Conservation (phyloP, 2,888 invertebrate species). For the Nomada fabriciana region DNA sequence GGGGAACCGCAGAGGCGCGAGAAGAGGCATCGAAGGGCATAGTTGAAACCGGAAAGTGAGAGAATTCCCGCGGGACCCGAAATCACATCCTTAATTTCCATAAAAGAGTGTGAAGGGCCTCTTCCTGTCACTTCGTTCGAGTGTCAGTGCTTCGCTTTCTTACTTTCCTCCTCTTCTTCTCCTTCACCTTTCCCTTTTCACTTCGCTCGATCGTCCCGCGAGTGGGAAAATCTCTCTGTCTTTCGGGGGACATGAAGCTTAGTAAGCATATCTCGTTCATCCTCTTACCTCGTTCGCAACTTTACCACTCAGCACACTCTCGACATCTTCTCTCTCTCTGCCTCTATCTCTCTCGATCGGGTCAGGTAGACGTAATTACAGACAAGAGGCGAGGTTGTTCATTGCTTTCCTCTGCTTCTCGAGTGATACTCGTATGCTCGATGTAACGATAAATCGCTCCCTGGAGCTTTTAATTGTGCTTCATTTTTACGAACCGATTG, state of each 20-base stretch:
- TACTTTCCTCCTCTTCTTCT: slow-evolving; percentile 14
- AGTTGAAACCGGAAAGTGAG: slow-evolving; percentile 20
- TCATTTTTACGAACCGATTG: neutral
- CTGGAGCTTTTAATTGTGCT: neutral
- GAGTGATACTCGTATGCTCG: neutral
- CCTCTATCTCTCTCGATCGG: neutral
- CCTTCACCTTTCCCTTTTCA: slow-evolving; percentile 5
- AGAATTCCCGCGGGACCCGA: slow-evolving; percentile 65
- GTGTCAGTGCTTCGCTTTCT: slow-evolving; percentile 31
- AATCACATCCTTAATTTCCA: slow-evolving; percentile 79
- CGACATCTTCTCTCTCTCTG: slow-evolving; percentile 23
- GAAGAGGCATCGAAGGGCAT: slow-evolving; percentile 43
- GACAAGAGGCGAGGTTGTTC: slow-evolving; percentile 13
- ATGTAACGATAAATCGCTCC: slow-evolving; percentile 4
- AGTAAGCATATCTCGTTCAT: slow-evolving; percentile 77
- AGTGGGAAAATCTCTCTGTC: slow-evolving; percentile 35
- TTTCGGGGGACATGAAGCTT: slow-evolving; percentile 72
- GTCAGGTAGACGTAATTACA: slow-evolving; percentile 45
- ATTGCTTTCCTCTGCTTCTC: neutral
- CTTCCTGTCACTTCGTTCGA: slow-evolving; percentile 55
- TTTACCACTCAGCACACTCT: slow-evolving; percentile 64
- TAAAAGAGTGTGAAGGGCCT: slow-evolving; percentile 67
- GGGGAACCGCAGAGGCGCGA: slow-evolving; percentile 32
- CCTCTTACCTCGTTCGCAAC: slow-evolving; percentile 62
- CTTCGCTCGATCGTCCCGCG: neutral